phyloP scores from a whole-genome alignment of 2,888 invertebrate species.

The Dromius quadrimaculatus region DNA sequence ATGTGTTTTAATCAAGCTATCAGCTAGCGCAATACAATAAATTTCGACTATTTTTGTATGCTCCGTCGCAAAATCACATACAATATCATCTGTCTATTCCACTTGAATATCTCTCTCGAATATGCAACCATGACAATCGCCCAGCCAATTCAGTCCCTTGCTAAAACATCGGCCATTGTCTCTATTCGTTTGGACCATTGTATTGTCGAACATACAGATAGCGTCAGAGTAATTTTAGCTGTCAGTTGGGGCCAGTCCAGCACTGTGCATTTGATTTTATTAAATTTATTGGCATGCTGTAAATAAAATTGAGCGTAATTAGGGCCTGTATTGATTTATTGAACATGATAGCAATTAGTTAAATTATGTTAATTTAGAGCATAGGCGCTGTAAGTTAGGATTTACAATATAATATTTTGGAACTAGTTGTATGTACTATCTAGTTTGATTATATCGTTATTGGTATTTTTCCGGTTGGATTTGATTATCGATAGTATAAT shows the following conservation, averaged over 20 bases:
- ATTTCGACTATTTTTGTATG: too few relatives aligned
- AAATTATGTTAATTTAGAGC: slow-evolving; percentile 20
- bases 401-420: background rate
- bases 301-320: slow-evolving; percentile 43
- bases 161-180: background rate
- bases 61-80: background rate
- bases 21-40: too few relatives aligned
- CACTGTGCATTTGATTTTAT: slow-evolving; percentile 41
- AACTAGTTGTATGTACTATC: background rate
- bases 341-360: slow-evolving; percentile 29
- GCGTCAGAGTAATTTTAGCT: slow-evolving; percentile 17
- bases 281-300: slow-evolving; percentile 47
- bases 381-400: background rate
- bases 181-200: background rate
- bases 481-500: background rate
- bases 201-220: slow-evolving; percentile 9
- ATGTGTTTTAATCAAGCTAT: too few relatives aligned
- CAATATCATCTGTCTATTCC: slow-evolving; percentile 16
- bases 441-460: background rate
- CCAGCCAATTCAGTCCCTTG: background rate
- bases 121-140: slow-evolving; percentile 24
- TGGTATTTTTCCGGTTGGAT: background rate
- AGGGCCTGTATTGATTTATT: slow-evolving; percentile 43
- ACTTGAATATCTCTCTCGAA: slow-evolving; percentile 6
- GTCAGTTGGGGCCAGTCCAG: slow-evolving; percentile 12